Conservation (phyloP, 2,797 vertebrate species). For the Lepidocolaptes lacrymiger region DNA sequence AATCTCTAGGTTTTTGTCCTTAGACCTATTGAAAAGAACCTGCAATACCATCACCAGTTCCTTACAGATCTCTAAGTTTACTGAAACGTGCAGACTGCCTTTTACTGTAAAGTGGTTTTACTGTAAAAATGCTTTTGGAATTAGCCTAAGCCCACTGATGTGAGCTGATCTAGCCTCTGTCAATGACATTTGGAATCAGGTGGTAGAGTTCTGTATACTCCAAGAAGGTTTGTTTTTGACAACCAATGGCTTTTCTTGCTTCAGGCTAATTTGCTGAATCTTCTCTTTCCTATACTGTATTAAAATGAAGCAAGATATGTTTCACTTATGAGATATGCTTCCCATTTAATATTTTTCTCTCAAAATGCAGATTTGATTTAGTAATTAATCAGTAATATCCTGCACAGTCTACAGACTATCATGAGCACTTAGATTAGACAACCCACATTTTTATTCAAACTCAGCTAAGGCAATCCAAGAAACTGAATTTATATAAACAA, state of each 20-base stretch:
- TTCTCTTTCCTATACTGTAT: background rate
- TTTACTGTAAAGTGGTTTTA: background rate
- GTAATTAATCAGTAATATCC: background rate
- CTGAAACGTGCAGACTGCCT: background rate
- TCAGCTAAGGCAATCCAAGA: background rate
- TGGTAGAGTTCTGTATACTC: background rate
- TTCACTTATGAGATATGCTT: background rate
- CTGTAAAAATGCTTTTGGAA: background rate
- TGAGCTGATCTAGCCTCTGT: background rate
- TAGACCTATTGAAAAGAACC: background rate
- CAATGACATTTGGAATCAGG: background rate
- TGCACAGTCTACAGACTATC: background rate
- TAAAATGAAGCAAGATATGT: background rate
- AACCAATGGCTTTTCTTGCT: background rate
- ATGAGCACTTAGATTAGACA: background rate
- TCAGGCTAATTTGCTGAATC: background rate
- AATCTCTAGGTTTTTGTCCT: background rate
- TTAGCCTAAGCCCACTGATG: background rate
- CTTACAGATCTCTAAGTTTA: background rate
- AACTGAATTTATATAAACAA: slow-evolving; percentile 6
- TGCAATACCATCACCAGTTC: background rate
- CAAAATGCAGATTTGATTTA: background rate
- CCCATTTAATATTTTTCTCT: background rate
- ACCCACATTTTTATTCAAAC: background rate
- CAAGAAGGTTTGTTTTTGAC: background rate